Base-by-base conservation (phyloP, 2,113 vertebrate genomes). In the Reinhardtius hippoglossoides region DNA sequence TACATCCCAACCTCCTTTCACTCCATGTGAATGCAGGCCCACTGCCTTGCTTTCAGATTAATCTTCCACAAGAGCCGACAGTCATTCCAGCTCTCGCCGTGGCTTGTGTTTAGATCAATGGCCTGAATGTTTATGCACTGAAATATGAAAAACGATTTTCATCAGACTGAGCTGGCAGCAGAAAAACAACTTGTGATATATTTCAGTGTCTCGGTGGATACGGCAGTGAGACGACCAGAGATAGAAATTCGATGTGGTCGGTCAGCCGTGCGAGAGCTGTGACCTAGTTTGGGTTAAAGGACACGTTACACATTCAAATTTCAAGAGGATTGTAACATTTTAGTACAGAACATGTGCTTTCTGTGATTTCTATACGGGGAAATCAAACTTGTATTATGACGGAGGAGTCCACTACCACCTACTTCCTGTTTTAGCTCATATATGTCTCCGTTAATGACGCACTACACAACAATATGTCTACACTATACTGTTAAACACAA, bases 121-220 rank as follows among this genome's bases (percentile, higher is more conserved):
- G 52, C 46, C 59, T 23, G 55, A 59, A 60, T 27, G 21, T 60
- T 48, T 57, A 65, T 44, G 54, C 54, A 15, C 2, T 65, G 21
- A 60, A 70, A 83, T 14, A 54, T 69, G n/a, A 69, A 59, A 74
- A 69, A 27, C 9, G 4, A 12, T 57, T 57, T 70, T 35, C 23
- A 18, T 23, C 44, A 46, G 46, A 23, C 52, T 52, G 42, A 58
- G 69, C 48, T 60, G 48, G 20, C 31, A 21, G 69, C 70, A 54
- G 42, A 42, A 64, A 69, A 74, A 50, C 48, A 48, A 46, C 23
- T n/a, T 68, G 35, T 57, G 23, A 67, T 59, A 21, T 23, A 56
- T 42, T 16, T 24, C 18, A n/a, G 27, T 44, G 35, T 54, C 50
- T 63, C 40, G 2, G 55, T 68, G 23, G 62, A 37, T 18, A 12